A percentile compares a stretch with the other conserved stretches of the same genome.
phyloP scores from a whole-genome alignment of 92 coral and sea anemone genomes.

The Parazoanthus atlanticus region DNA sequence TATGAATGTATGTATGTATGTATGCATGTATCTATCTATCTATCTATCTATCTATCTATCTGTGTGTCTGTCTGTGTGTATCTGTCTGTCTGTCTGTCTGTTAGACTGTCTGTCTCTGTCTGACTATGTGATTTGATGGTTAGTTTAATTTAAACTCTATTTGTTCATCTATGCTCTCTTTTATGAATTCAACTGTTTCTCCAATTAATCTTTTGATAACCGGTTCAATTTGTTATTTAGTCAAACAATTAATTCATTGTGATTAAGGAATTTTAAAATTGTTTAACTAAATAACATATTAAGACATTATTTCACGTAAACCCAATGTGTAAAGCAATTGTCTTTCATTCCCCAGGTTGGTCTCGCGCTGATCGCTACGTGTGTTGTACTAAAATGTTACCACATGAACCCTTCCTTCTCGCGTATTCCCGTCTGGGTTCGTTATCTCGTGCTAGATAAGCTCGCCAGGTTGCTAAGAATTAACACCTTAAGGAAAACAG shows the following conservation, averaged over 20 bases:
- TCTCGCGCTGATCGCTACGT: constrained; percentile 83
- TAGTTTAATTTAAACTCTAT: too few species aligned
- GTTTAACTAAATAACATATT: too few species aligned
- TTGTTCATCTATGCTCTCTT: not conserved
- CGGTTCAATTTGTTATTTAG: too few species aligned
- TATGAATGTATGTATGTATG: too few species aligned
- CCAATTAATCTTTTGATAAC: not conserved
- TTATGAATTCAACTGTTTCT: not conserved
- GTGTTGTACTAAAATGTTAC: constrained; percentile 83
- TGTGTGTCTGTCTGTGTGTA: not conserved
- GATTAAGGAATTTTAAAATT: not conserved
- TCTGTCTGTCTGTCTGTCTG: not conserved
- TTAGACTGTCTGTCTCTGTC: too few species aligned
- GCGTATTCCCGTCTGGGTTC: constrained; percentile 88
- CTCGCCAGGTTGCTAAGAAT: constrained; percentile 72
- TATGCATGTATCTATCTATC: too few species aligned
- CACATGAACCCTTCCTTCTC: constrained; percentile 80
- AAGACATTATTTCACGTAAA: not conserved
- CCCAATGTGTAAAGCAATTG: not conserved
- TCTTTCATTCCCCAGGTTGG: constrained; percentile 66
- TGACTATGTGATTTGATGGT: not conserved
- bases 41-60: too few species aligned
- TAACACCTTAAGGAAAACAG: constrained; percentile 51
- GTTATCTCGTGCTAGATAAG: constrained; percentile 65
- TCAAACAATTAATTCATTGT: too few species aligned